Conservation (phyloP, 2,888 invertebrate genomes). For the Aphidius colemani region DNA sequence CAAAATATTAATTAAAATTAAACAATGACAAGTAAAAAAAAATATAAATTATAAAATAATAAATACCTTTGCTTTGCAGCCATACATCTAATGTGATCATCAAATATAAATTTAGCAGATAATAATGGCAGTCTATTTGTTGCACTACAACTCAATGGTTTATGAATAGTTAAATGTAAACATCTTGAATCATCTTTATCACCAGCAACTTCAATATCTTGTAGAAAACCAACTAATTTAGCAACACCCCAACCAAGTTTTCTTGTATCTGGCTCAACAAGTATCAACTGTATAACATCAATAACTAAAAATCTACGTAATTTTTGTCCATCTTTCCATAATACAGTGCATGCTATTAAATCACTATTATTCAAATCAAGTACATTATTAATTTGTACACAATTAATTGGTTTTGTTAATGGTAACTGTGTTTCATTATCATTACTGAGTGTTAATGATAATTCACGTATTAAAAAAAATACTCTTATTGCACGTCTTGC, state of each 20-base stretch:
- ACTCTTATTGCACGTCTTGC: constrained; percentile 89
- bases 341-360: constrained; percentile 93
- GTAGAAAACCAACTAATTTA: constrained; percentile 91
- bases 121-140: constrained; percentile 78
- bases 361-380: constrained; percentile 98
- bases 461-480: constrained; percentile 84
- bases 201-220: constrained; percentile 92
- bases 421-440: constrained; percentile 88
- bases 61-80: constrained; percentile 98
- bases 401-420: constrained; percentile 82
- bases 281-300: constrained; percentile 90
- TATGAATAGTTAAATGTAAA: constrained; percentile 90
- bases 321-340: constrained; percentile 86
- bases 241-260: constrained; percentile 97
- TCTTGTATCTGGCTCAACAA: constrained; percentile 96
- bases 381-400: constrained; percentile 91
- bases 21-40: constrained; percentile 1
- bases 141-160: constrained; percentile 71
- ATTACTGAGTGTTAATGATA: constrained; percentile 78
- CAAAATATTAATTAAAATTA: not conserved
- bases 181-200: constrained; percentile 97
- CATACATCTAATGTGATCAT: constrained; percentile 99
- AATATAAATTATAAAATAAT: no score
- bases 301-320: constrained; percentile 95
- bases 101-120: constrained; percentile 93